Conservation (phyloP, 2,888 invertebrate genomes). For the Ceratothoa steindachneri region DNA sequence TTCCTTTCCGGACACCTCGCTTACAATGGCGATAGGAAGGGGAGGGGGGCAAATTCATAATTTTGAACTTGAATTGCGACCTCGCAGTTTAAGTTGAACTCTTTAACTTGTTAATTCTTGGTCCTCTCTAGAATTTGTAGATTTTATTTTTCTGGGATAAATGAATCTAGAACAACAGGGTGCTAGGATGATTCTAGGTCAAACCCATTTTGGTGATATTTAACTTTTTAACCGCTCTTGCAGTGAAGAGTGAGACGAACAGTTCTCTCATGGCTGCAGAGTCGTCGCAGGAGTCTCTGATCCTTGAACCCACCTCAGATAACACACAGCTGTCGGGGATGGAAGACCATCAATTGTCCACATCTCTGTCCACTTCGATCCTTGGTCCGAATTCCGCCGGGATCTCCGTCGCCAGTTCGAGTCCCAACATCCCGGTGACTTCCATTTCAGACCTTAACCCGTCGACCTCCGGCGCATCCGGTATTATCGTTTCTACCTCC, state of each 20-base stretch:
- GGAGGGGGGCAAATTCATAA: no score
- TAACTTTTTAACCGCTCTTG: no score
- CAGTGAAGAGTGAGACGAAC: constrained; percentile 13
- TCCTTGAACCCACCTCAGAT: constrained; percentile 24
- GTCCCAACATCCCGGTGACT: neutral
- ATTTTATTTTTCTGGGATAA: no score
- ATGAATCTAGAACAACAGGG: no score
- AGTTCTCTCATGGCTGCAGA: constrained; percentile 33
- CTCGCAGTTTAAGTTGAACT: no score
- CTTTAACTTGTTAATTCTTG: no score
- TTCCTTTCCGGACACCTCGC: no score
- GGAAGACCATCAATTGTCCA: neutral
- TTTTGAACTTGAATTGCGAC: no score
- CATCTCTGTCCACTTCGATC: neutral
- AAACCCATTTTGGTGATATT: no score
- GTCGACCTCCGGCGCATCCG: neutral
- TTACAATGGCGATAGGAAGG: no score
- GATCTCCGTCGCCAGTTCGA: neutral
- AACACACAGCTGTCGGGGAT: neutral
- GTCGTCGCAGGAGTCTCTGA: constrained; percentile 40
- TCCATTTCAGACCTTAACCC: neutral
- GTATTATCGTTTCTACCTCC: neutral
- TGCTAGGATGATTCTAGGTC: no score
- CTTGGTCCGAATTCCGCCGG: constrained; percentile 2
- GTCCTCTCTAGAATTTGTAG: no score